A percentile compares a stretch with the other conserved stretches of the same genome.
These are phyloP conservation scores for Hirtodrosophila confusa DNA, from an alignment of 2,888 invertebrate species.

Conservation along the genomic window DNA sequence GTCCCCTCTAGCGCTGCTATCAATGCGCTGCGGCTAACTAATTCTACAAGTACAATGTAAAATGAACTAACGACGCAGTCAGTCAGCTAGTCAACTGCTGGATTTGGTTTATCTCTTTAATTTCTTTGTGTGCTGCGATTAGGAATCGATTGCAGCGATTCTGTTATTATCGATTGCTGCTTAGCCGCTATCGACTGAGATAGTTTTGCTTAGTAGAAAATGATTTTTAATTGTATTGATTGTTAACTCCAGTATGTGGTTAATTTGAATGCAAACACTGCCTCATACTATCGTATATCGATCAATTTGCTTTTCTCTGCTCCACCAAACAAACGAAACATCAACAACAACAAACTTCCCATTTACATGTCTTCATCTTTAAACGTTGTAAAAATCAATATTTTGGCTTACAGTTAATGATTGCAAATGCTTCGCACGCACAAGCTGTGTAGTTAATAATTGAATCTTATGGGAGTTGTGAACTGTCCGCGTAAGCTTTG, in stretches of 20 bases:
- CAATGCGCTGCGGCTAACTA: slow-evolving; percentile 1
- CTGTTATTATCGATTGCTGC: slow-evolving; percentile 36
- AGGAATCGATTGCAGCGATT: slow-evolving; percentile 27
- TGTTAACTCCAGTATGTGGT: background rate
- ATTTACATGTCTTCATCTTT: slow-evolving; percentile 3
- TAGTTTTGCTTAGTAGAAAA: no score
- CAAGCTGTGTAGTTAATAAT: background rate
- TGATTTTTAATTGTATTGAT: background rate
- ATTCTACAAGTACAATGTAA: background rate
- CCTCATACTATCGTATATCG: slow-evolving; percentile 5
- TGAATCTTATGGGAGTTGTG: background rate
- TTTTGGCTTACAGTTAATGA: background rate
- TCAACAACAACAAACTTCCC: slow-evolving; percentile 27
- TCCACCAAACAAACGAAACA: slow-evolving; percentile 9
- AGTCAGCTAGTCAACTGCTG: background rate
- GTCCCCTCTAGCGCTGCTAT: slow-evolving; percentile 3
- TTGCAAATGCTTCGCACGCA: background rate
- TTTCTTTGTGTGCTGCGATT: slow-evolving; percentile 25
- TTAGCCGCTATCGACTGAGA: slow-evolving; percentile 3
- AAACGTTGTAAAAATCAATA: slow-evolving; percentile 41
- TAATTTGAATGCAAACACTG: background rate
- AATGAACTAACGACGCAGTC: background rate
- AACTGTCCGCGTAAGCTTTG: background rate
- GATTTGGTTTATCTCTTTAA: slow-evolving; percentile 18
- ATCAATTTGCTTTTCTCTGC: slow-evolving; percentile 16